Conservation (phyloP, 2,113 vertebrate species). For the Phocoena sinus region DNA sequence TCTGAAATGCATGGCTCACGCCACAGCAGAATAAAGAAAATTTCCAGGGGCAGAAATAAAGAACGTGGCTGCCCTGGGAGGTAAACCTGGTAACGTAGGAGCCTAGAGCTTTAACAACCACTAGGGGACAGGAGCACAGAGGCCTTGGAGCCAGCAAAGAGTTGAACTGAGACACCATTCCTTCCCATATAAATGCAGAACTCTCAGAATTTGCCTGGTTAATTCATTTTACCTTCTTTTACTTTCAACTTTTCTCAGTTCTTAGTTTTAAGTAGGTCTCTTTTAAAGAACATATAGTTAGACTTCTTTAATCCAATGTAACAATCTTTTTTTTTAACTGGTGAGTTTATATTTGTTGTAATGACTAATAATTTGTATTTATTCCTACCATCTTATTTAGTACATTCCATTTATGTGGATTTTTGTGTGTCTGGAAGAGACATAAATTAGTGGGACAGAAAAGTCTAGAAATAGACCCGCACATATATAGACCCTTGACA, state of each 20-base stretch:
- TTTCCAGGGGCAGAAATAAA: neutral
- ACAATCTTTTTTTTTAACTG: constrained; percentile 6
- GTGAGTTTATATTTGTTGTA: neutral
- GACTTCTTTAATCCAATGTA: neutral
- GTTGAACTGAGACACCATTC: neutral
- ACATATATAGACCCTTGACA: neutral
- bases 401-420: neutral
- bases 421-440: neutral
- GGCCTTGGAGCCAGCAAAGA: neutral
- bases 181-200: neutral
- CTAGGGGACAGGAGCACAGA: neutral
- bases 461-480: neutral
- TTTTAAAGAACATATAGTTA: neutral
- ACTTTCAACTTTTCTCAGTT: neutral
- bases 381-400: neutral
- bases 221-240: neutral
- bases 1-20: neutral
- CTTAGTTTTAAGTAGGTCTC: neutral
- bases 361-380: neutral
- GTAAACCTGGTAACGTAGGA: neutral
- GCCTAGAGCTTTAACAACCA: neutral
- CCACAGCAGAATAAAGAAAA: neutral
- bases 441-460: neutral
- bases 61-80: neutral
- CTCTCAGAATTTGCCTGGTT: neutral